Evolutionary conservation across 2,888 invertebrate genomes (phyloP).

Genomic region (Xylota sylvarum): DNA sequence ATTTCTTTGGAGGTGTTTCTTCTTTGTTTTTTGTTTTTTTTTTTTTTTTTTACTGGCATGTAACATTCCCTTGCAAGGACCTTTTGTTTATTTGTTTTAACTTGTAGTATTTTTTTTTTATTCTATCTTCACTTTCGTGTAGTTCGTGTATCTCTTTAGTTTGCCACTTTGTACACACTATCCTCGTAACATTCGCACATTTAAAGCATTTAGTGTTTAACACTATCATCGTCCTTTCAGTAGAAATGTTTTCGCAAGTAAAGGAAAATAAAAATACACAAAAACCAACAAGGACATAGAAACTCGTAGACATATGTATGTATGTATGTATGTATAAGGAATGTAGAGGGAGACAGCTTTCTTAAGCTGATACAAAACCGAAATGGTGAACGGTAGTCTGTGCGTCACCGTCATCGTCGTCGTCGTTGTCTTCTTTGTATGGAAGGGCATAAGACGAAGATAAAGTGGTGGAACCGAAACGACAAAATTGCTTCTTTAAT

Average conservation of each 20-base stretch:
- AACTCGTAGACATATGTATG: slow-evolving; percentile 4
- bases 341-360: slow-evolving; percentile 22
- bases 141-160: slow-evolving; percentile 40
- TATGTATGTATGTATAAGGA: not conserved
- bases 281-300: not conserved
- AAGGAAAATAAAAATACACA: slow-evolving; percentile 31
- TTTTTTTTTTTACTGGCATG: slow-evolving; percentile 23
- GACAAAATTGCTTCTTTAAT: slow-evolving; percentile 77
- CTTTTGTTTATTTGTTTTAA: slow-evolving; percentile 46
- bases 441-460: slow-evolving; percentile 58
- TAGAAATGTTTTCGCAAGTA: slow-evolving; percentile 54
- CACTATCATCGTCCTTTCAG: slow-evolving; percentile 64
- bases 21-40: not conserved
- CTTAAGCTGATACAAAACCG: slow-evolving; percentile 49
- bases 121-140: slow-evolving; percentile 21
- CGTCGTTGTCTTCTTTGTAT: slow-evolving; percentile 39
- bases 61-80: slow-evolving; percentile 36
- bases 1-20: slow-evolving; percentile 33
- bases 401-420: slow-evolving; percentile 27
- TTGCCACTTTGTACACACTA: slow-evolving; percentile 39
- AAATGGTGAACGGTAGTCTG: slow-evolving; percentile 43
- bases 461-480: slow-evolving; percentile 70
- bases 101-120: slow-evolving; percentile 13
- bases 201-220: slow-evolving; percentile 65
- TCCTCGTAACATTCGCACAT: slow-evolving; percentile 66